phyloP scores from a whole-genome alignment of 2,113 vertebrate species.

The Hippopotamus amphibius region DNA sequence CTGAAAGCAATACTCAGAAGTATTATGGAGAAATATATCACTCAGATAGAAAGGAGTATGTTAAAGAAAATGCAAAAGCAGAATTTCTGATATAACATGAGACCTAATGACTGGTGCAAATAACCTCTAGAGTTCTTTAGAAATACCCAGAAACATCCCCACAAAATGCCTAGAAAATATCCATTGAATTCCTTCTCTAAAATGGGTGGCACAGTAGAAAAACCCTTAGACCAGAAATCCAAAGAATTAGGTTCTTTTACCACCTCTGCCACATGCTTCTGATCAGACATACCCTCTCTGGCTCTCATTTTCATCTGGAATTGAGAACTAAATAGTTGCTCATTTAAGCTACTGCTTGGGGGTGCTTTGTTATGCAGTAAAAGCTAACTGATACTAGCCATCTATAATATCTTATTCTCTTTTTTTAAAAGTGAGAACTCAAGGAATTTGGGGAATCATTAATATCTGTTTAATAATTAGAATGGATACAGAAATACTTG shows the following conservation, averaged over 20 bases:
- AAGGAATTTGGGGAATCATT: neutral
- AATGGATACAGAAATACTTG: neutral
- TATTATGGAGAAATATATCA: neutral
- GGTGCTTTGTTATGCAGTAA: neutral
- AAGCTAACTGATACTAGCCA: neutral
- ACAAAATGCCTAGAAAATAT: neutral
- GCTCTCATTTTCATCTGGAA: neutral
- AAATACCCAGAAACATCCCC: neutral
- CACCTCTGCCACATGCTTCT: neutral
- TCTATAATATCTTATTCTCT: neutral
- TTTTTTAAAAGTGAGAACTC: neutral
- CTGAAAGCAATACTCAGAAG: neutral
- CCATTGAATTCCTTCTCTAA: neutral
- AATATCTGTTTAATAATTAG: neutral
- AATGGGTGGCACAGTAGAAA: neutral
- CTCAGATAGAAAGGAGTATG: neutral
- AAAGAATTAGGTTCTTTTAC: neutral
- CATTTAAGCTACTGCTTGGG: neutral
- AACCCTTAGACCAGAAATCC: neutral
- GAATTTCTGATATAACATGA: neutral
- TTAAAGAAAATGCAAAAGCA: neutral
- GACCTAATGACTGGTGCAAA: neutral
- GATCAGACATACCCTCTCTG: neutral
- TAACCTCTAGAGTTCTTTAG: neutral
- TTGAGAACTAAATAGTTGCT: neutral